A percentile compares a stretch with the other conserved stretches of the same genome.
phyloP scores from a whole-genome alignment of 2,888 invertebrate species.

The Ormyrus pomaceus region DNA sequence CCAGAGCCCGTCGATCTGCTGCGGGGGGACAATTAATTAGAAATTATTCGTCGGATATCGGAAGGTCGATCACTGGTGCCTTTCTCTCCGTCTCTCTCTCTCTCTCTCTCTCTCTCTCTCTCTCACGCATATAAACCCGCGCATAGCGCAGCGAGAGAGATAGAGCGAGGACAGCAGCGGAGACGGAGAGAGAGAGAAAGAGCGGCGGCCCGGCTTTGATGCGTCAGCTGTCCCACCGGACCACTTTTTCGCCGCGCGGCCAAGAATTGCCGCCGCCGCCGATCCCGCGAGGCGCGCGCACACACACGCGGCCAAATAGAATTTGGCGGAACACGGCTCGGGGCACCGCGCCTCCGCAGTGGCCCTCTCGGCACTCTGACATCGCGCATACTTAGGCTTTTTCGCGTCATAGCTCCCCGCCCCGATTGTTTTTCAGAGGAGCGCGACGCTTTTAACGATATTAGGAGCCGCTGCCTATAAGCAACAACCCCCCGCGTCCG shows the following conservation, averaged over 20 bases:
- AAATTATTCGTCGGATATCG: slow-evolving; percentile 68
- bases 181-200: slow-evolving; percentile 10
- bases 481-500: slow-evolving; percentile 1
- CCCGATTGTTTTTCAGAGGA: slow-evolving; percentile 27
- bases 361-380: background rate
- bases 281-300: background rate
- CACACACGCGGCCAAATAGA: slow-evolving; percentile 39
- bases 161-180: background rate
- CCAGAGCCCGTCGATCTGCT: background rate
- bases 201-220: slow-evolving; percentile 53
- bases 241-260: slow-evolving; percentile 62
- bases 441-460: slow-evolving; percentile 40
- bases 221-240: slow-evolving; percentile 68
- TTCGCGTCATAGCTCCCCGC: background rate
- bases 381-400: slow-evolving; percentile 37
- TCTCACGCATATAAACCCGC: background rate
- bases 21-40: slow-evolving; percentile 68
- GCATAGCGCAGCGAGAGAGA: slow-evolving; percentile 3
- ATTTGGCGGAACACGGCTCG: slow-evolving; percentile 43
- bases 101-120: no score
- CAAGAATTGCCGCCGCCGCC: background rate
- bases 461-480: slow-evolving; percentile 17
- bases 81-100: no score
- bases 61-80: slow-evolving; percentile 58
- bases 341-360: background rate